Evolutionary conservation across 1,140 invertebrate species (phyloP), one percentile per base, ranked within the genome.

Genomic region (Lethocerus indicus): DNA sequence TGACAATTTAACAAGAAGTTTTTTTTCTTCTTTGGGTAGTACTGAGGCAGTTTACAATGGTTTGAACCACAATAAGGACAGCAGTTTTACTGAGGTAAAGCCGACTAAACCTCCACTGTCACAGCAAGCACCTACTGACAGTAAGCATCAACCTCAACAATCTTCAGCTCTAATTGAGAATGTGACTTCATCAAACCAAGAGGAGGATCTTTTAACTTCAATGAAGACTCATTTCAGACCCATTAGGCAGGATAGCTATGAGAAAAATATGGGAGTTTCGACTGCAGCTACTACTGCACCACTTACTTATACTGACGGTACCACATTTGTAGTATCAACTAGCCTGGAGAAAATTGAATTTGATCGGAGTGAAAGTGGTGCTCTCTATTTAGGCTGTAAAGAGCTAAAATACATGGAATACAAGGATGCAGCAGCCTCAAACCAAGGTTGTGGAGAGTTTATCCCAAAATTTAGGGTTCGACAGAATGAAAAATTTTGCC

Each of bases 161-260:
- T n/a, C n/a, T n/a, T n/a, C n/a, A n/a, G n/a, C n/a, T n/a, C n/a
- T n/a, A n/a, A n/a, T n/a, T n/a, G 50, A 57, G 13, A 49, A 57
- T 24, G 32, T 42, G 4, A 32, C 14, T 35, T n/a, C 25, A 28
- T 39, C 42, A 14, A 40, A 50, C 5, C 35, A 54, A 39, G 39
- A 79, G 23, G 80, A 84, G 61, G 76, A 81, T 63, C 62, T 83
- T 44, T 64, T 83, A 23, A 80, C 75, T 13, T 82, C 80, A 1
- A 66, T 73, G 47, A 71, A 74, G 41, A 83, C 81, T 42, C 81
- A 84, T 63, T 87, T 87, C 67, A 72, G 73, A 49, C 82, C 82
- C 2, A 85, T 85, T 53, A 73, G 73, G 58, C 64, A 69, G 52
- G 72, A 73, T 21, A 63, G 55, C 49, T 61, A 64, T 4, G 71